A percentile compares a stretch with the other conserved stretches of the same genome.
phyloP scores from a whole-genome alignment of 2,888 invertebrate species.

The Deilephila porcellus region DNA sequence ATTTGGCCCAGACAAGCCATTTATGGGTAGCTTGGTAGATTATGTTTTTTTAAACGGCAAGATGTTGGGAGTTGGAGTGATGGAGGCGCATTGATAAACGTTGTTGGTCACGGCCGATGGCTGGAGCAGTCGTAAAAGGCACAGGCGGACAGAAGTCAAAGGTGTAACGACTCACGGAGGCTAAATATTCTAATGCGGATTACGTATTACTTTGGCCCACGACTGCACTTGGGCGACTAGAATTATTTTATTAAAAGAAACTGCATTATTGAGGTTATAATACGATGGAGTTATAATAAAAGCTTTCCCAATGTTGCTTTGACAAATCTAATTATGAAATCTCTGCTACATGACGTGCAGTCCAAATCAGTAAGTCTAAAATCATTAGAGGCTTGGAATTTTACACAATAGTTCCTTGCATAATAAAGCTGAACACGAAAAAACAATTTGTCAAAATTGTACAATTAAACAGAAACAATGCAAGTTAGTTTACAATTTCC shows the following conservation, averaged over 20 bases:
- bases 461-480: too few relatives aligned
- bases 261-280: neutral
- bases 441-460: too few relatives aligned
- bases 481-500: too few relatives aligned
- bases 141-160: conserved; percentile 55
- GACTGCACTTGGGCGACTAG: neutral
- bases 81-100: conserved; percentile 47
- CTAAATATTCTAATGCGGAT: conserved; percentile 28
- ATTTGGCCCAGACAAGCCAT: conserved; percentile 35
- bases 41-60: conserved; percentile 22
- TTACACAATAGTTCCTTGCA: too few relatives aligned
- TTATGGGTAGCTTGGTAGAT: conserved; percentile 29
- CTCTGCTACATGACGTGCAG: too few relatives aligned
- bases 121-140: conserved; percentile 56
- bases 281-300: too few relatives aligned
- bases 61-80: conserved; percentile 35
- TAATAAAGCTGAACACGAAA: too few relatives aligned
- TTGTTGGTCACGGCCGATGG: conserved; percentile 54
- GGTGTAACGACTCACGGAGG: conserved; percentile 48
- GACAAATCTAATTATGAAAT: too few relatives aligned
- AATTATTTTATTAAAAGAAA: neutral
- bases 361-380: too few relatives aligned
- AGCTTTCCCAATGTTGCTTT: too few relatives aligned
- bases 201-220: neutral
- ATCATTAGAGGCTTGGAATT: too few relatives aligned